Conservation (phyloP, 2,113 vertebrate species). For the Raja brachyura region DNA sequence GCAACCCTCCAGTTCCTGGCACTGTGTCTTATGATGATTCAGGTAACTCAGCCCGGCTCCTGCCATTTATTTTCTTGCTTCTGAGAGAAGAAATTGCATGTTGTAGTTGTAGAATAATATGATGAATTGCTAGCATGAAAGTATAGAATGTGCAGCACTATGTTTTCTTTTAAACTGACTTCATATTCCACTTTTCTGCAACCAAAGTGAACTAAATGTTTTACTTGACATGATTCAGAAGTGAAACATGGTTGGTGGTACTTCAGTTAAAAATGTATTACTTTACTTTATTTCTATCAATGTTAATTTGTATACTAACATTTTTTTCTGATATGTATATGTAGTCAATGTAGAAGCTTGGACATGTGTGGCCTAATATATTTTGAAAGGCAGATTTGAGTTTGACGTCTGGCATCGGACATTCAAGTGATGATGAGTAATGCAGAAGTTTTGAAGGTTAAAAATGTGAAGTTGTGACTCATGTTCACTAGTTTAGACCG, state of each 20-base stretch:
- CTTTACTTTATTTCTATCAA: background rate
- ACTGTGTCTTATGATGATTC: no score
- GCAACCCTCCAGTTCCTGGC: no score
- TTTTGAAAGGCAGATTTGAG: background rate
- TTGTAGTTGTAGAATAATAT: no score
- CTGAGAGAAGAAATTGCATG: no score
- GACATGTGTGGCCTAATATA: background rate
- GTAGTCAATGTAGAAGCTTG: background rate
- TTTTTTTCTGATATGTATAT: background rate
- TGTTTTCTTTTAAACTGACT: background rate
- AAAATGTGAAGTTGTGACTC: slow-evolving; percentile 19
- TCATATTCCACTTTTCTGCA: background rate
- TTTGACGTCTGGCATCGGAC: background rate
- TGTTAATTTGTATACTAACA: no score
- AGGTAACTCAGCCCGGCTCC: no score
- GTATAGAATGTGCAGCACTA: background rate
- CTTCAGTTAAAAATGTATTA: background rate
- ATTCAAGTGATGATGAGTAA: background rate
- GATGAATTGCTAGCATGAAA: no score
- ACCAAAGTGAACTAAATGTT: background rate
- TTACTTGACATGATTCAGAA: background rate
- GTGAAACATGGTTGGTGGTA: no score
- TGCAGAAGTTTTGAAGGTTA: no score
- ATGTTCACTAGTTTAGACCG: background rate
- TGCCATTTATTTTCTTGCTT: no score